These are phyloP conservation scores for Phenacoccus solenopsis DNA, from an alignment of 1,140 invertebrate genomes.

Conservation along the genomic window DNA sequence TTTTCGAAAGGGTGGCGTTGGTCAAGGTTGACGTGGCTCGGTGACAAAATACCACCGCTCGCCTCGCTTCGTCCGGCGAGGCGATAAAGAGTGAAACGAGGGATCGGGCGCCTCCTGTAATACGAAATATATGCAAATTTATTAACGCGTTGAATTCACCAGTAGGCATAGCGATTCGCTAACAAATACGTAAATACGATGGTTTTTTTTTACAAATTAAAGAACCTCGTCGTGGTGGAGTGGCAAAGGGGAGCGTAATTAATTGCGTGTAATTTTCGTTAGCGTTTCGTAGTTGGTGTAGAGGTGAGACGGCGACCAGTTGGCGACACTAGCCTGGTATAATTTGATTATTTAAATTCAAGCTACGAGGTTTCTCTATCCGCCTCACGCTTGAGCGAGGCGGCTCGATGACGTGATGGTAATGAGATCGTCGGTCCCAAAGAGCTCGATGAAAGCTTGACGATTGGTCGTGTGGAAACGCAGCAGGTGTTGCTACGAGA, in stretches of 20 bases:
- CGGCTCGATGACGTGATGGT: neutral
- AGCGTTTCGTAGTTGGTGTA: neutral
- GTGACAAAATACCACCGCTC: too few species aligned
- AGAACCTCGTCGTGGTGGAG: too few species aligned
- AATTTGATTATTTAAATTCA: constrained; percentile 4
- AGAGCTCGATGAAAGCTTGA: too few species aligned
- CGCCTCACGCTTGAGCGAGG: neutral
- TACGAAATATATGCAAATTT: neutral
- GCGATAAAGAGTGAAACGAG: too few species aligned
- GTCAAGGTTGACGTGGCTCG: too few species aligned
- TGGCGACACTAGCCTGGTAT: neutral
- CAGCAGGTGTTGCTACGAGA: too few species aligned
- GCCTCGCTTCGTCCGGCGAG: too few species aligned
- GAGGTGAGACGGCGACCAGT: neutral
- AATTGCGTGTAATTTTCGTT: neutral
- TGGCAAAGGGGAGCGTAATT: neutral
- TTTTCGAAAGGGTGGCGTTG: too few species aligned
- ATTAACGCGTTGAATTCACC: neutral
- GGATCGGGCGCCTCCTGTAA: neutral
- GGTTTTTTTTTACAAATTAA: too few species aligned
- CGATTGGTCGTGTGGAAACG: too few species aligned
- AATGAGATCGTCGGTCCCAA: too few species aligned
- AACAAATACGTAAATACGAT: neutral
- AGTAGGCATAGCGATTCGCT: neutral
- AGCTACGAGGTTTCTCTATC: neutral